Percentiles rank a stretch among this genome's conserved stretches.
phyloP scores from a whole-genome alignment of 2,888 invertebrate species.

The Pristionchus exspectatus region DNA sequence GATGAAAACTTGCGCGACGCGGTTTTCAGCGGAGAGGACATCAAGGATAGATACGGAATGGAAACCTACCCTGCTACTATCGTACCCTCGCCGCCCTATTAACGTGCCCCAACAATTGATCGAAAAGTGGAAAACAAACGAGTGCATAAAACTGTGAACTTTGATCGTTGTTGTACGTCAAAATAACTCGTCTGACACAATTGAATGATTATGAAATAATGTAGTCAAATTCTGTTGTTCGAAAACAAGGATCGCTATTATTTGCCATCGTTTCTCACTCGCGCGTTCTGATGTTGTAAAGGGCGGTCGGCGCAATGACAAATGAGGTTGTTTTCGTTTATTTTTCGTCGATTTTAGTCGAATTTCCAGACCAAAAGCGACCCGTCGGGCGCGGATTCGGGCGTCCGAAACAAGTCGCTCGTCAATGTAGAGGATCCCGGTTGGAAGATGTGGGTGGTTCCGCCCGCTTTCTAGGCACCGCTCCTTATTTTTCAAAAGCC shows the following conservation, averaged over 20 bases:
- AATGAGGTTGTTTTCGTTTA: not conserved
- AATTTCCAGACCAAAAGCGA: not conserved
- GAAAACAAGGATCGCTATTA: not conserved
- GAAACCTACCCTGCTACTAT: too few relatives aligned
- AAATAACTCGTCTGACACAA: not conserved
- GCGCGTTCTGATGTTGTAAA: not conserved
- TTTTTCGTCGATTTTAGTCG: too few relatives aligned
- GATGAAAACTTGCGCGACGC: not conserved
- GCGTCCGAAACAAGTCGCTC: not conserved
- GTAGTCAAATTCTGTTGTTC: too few relatives aligned
- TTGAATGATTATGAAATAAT: too few relatives aligned
- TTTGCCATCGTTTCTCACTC: not conserved
- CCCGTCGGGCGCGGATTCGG: not conserved
- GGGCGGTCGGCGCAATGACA: not conserved
- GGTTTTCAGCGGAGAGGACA: not conserved
- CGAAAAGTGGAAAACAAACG: conserved; percentile 7
- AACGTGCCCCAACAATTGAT: not conserved
- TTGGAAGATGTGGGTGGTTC: not conserved
- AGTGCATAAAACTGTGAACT: conserved; percentile 13
- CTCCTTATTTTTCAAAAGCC: not conserved
- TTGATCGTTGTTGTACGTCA: not conserved
- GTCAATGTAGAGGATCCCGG: not conserved
- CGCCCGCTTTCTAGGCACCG: not conserved
- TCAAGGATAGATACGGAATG: not conserved
- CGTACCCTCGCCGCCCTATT: not conserved